phyloP scores from a whole-genome alignment of 2,113 vertebrate genomes.

The Vanacampus margaritifer region DNA sequence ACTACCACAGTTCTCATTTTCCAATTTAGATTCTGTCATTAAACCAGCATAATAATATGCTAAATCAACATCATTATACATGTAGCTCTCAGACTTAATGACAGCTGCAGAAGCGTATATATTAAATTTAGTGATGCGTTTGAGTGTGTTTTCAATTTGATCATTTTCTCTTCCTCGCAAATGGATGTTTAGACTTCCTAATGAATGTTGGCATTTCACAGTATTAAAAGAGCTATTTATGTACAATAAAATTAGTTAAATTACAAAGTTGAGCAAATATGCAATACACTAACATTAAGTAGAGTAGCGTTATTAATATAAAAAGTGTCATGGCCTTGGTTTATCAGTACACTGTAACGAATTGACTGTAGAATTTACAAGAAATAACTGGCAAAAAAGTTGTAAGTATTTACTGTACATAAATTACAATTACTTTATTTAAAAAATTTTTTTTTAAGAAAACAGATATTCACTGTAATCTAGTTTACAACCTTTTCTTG shows the following conservation, averaged over 20 bases:
- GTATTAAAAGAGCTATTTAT: slow-evolving; percentile 15
- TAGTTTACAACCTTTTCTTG: too few relatives aligned
- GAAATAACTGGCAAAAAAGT: too few relatives aligned
- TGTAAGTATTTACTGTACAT: too few relatives aligned
- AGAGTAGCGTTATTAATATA: neutral
- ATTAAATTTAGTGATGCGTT: slow-evolving; percentile 46
- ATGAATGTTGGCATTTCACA: slow-evolving; percentile 19
- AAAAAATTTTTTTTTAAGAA: too few relatives aligned
- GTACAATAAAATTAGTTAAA: neutral
- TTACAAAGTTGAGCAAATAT: slow-evolving; percentile 13
- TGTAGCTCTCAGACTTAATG: slow-evolving; percentile 46
- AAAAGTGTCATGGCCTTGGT: neutral
- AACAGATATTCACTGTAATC: too few relatives aligned
- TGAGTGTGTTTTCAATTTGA: slow-evolving; percentile 36
- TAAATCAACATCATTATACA: slow-evolving; percentile 42
- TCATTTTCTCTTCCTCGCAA: slow-evolving; percentile 34
- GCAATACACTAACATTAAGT: slow-evolving; percentile 1
- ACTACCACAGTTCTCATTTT: slow-evolving; percentile 35
- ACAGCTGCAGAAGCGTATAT: slow-evolving; percentile 32
- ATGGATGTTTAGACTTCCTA: slow-evolving; percentile 28
- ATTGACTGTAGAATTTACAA: too few relatives aligned
- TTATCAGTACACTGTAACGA: too few relatives aligned
- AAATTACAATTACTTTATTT: too few relatives aligned
- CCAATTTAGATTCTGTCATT: slow-evolving; percentile 41
- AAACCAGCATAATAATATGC: slow-evolving; percentile 29